Evolutionary conservation across 2,113 vertebrate species (phyloP), one percentile per base, ranked within the genome.

Genomic region (Cyprinus carpio): DNA sequence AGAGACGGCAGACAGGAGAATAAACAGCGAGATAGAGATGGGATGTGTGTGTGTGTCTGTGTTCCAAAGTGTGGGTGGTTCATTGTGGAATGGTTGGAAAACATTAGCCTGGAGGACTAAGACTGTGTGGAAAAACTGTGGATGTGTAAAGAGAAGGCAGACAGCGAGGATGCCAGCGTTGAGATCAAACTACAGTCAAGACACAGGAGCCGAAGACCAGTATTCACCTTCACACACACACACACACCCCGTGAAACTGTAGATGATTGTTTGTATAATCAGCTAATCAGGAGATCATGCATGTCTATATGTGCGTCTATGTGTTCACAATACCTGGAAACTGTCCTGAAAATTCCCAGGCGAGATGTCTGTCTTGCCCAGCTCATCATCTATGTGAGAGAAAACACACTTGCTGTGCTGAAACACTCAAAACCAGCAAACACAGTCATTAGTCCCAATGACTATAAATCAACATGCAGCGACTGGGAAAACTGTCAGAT

Each of bases 311-410:
- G n/a, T 62, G 37, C 11, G n/a, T 46, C 3, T 29, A 5, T 23
- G 2, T 60, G 65, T 72, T 43, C 51, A 31, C 31, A 49, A 43
- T 81, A 88, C 87, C 87, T 88, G 87, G 90, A 97, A 98, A 91
- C 94, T 96, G 90, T 99, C 98, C 90, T 93, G 94, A 86, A 97
- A 95, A 92, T 94, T 91, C 81, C 95, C 96, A 23, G 96, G 94
- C 15, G 95, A 95, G 69, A 93, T 95, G 90, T 99, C 98, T 87
- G 96, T 80, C 92, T 96, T 99, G 91, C 94, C 95, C 67, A 95
- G 94, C 82, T 99, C 98, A 80, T 98, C 98, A 90, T 99, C 98
- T 98, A 93, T 85, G 84, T 81, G 79, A 91, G 49, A 92, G 72
- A 92, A 85, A 51, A 27, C 43, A 94, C 94, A 58, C 2, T 69